Conservation (phyloP, 2,888 invertebrate species). For the Cabera pusaria region DNA sequence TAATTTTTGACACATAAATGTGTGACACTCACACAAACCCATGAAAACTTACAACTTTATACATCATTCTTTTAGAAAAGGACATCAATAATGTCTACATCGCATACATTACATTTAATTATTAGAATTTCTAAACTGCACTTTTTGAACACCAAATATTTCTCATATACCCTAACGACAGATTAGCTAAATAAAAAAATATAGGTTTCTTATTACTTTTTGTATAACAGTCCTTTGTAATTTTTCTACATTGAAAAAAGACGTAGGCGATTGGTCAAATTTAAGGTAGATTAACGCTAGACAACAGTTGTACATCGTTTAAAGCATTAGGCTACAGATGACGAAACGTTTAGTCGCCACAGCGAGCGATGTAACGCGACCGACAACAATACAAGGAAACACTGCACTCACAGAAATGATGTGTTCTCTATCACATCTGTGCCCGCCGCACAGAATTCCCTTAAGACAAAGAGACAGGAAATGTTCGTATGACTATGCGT, state of each 20-base stretch:
- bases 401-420: no score
- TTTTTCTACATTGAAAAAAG: conserved; percentile 61
- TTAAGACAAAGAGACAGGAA: not conserved
- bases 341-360: conserved; percentile 12
- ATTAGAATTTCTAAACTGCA: conserved; percentile 63
- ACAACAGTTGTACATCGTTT: conserved; percentile 34
- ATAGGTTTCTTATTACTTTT: conserved; percentile 59
- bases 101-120: conserved; percentile 47
- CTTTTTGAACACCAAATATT: conserved; percentile 75
- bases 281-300: conserved; percentile 43
- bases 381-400: not conserved
- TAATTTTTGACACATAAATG: conserved; percentile 30
- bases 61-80: conserved; percentile 29
- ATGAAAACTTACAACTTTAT: conserved; percentile 38
- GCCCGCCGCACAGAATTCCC: not conserved
- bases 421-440: not conserved
- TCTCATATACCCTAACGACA: conserved; percentile 68
- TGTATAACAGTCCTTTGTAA: conserved; percentile 72
- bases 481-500: not conserved
- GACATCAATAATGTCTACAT: conserved; percentile 20
- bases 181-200: conserved; percentile 81
- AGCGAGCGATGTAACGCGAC: not conserved
- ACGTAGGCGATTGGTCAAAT: conserved; percentile 70
- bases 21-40: conserved; percentile 31
- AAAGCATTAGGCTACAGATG: conserved; percentile 11